A percentile compares a stretch with the other conserved stretches of the same genome.
phyloP scores from a whole-genome alignment of 2,113 vertebrate species.

The Amphiprion ocellaris region DNA sequence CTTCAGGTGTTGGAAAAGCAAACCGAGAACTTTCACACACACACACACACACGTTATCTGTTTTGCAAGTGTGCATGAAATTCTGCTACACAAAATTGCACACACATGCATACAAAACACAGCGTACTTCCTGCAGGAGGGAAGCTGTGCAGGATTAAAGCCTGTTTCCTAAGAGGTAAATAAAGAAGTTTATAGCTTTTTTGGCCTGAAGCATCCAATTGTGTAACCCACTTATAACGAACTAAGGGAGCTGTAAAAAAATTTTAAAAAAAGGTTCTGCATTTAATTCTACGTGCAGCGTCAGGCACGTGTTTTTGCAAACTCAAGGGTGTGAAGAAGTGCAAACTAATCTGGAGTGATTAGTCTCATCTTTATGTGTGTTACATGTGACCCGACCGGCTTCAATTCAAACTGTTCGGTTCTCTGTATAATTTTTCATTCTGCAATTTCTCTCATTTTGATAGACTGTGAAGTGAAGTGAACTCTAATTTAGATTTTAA shows the following conservation, averaged over 20 bases:
- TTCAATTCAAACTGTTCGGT: background rate
- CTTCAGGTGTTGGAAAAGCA: conserved; percentile 39
- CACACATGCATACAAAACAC: conserved; percentile 10
- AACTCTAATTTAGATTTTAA: background rate
- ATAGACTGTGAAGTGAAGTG: background rate
- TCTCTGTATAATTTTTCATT: conserved; percentile 12
- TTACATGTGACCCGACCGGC: background rate
- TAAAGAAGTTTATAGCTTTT: conserved; percentile 59
- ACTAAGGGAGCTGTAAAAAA: conserved; percentile 15
- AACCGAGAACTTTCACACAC: conserved; percentile 8
- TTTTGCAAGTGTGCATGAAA: conserved; percentile 46
- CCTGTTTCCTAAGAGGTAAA: conserved; percentile 65
- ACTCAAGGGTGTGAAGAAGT: background rate
- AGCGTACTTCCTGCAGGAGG: conserved; percentile 12
- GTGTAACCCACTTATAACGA: conserved; percentile 10
- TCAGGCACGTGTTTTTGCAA: background rate
- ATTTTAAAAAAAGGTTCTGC: background rate
- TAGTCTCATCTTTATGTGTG: background rate
- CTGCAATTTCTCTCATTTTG: background rate
- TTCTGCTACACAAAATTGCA: conserved; percentile 11
- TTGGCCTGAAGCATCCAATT: conserved; percentile 39
- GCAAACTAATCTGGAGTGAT: conserved; percentile 8
- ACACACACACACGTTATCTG: conserved; percentile 16
- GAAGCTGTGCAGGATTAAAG: conserved; percentile 41
- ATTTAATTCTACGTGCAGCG: background rate